These are phyloP conservation scores for Psittacula echo DNA, from an alignment of 2,797 vertebrate species.

Conservation along the genomic window DNA sequence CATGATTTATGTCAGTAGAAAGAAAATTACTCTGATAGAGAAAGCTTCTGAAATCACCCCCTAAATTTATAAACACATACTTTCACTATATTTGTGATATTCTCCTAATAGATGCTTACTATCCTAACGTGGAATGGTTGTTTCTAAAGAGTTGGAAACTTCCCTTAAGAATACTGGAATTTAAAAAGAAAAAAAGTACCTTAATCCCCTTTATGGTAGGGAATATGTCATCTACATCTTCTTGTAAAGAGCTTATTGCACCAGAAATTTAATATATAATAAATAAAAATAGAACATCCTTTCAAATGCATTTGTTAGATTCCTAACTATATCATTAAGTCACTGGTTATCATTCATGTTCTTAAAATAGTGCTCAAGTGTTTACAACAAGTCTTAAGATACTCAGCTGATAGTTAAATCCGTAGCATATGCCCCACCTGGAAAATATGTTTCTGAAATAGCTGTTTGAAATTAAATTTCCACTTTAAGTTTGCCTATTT, in stretches of 20 bases:
- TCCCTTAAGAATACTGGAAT: background rate
- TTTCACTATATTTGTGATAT: background rate
- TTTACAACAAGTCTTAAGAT: slow-evolving; percentile 10
- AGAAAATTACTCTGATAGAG: background rate
- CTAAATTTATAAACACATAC: background rate
- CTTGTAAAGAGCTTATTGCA: background rate
- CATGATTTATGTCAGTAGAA: background rate
- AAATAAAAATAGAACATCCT: background rate
- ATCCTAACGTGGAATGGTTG: background rate
- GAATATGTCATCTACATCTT: background rate
- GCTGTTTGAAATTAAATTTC: slow-evolving; percentile 51
- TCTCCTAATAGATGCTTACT: background rate
- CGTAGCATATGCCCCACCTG: slow-evolving; percentile 51
- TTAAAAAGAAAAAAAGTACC: background rate
- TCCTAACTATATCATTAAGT: background rate
- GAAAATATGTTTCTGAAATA: slow-evolving; percentile 49
- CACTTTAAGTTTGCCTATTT: slow-evolving; percentile 20
- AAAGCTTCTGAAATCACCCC: slow-evolving; percentile 10
- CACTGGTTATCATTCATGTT: background rate
- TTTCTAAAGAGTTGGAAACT: background rate
- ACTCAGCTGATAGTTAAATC: slow-evolving; percentile 43
- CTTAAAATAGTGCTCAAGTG: slow-evolving; percentile 30
- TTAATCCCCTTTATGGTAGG: background rate
- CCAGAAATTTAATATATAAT: background rate
- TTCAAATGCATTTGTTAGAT: background rate